Evolutionary conservation across 2,797 vertebrate species (phyloP), one percentile per base, ranked within the genome.

Genomic region (Fundulus diaphanus): DNA sequence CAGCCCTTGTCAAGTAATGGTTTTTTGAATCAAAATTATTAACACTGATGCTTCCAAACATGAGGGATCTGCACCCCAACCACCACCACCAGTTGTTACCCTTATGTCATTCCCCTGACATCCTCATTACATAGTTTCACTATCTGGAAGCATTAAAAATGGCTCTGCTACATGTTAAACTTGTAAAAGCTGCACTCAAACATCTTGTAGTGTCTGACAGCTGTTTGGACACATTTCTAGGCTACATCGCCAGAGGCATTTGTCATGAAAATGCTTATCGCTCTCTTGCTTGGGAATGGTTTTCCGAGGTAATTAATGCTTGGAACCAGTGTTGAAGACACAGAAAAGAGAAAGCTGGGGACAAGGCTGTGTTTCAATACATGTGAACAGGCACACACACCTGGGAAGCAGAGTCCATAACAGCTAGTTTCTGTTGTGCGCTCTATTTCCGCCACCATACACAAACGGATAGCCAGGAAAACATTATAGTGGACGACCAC

Each of bases 221-320:
- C 80, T 33, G 74, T 72, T 79, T 71, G 81, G 83, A 84, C 73
- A 75, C 59, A 73, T 74, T 78, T 84, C 59, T 51, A 4, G 48
- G 61, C 31, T 78, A 5, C 29, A 42, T 33, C 57, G 87, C 89
- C 79, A 68, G 70, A 85, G 84, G 87, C 80, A 16, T 70, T 77
- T 84, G 80, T 83, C 82, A 44, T 75, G 78, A 80, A 83, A 74
- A 81, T 80, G 81, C 68, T 48, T 52, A 78, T 71, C 72, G 82
- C 57, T 18, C 74, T 76, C 52, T 9, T 68, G 80, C 77, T 13
- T 85, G 87, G 87, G 88, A 92, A 89, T 73, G 77, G 72, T 92
- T n/a, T n/a, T n/a, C n/a, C n/a, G n/a, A n/a, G n/a, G n/a, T 90
- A 92, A 91, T 92, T 89, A 81, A 78, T 85, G 85, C 89, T 90